These are phyloP conservation scores for Drosophila navojoa DNA, from an alignment of 1,140 invertebrate species.

Conservation along the genomic window DNA sequence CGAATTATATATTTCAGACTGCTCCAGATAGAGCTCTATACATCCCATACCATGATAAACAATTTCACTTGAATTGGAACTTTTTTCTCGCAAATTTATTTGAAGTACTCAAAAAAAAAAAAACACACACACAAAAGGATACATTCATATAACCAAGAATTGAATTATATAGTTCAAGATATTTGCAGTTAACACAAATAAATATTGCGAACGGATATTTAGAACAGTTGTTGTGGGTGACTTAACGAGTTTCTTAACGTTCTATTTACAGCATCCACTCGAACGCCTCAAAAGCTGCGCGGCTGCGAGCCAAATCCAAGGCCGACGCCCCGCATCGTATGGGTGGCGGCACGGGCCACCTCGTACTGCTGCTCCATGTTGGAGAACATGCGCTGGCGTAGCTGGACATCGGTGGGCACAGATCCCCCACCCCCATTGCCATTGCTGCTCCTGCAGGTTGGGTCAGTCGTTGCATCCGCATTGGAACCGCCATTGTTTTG, in stretches of 20 bases:
- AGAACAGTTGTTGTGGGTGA: constrained; percentile 50
- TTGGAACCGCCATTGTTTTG: constrained; percentile 4
- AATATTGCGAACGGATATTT: constrained; percentile 41
- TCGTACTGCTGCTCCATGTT: constrained; percentile 97
- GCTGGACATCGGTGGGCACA: constrained; percentile 87
- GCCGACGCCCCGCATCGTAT: constrained; percentile 96
- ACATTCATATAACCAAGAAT: constrained; percentile 9
- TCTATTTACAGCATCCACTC: constrained; percentile 54
- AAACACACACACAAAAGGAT: too few species aligned
- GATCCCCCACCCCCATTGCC: not conserved
- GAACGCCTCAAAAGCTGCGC: constrained; percentile 58
- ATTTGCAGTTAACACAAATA: constrained; percentile 53
- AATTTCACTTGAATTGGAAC: constrained; percentile 29
- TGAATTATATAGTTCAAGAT: constrained; percentile 20
- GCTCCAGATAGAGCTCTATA: too few species aligned
- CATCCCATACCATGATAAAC: not conserved
- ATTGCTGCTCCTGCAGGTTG: not conserved
- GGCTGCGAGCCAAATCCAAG: constrained; percentile 88
- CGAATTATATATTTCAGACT: too few species aligned
- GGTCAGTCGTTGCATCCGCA: constrained; percentile 9
- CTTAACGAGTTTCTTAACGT: constrained; percentile 43
- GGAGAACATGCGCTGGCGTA: constrained; percentile 95
- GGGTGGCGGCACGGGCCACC: constrained; percentile 95
- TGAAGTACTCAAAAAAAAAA: constrained; percentile 34
- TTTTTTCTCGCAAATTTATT: constrained; percentile 47